Percentiles rank a stretch among this genome's conserved stretches.
Conservation (phyloP, 2,888 invertebrate species). For the Ditylenchus weischeri region DNA sequence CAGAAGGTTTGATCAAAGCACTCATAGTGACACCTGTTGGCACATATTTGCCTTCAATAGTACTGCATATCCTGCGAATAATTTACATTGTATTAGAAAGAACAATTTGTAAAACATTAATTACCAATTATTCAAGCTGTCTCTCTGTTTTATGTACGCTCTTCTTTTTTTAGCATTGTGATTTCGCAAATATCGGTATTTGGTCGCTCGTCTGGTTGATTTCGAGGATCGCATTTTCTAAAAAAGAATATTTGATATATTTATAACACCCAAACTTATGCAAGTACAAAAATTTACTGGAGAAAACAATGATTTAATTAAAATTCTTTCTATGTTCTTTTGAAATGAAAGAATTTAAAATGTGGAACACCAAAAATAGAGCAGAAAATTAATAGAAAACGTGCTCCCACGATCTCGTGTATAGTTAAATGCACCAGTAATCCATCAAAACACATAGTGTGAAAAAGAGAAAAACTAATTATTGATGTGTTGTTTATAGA, state of each 20-base stretch:
- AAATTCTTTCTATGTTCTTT: too few relatives aligned
- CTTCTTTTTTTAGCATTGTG: background rate
- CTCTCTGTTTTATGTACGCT: background rate
- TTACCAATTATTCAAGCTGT: background rate
- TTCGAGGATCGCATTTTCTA: slow-evolving; percentile 4
- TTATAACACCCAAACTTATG: background rate
- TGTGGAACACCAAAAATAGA: too few relatives aligned
- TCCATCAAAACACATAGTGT: too few relatives aligned
- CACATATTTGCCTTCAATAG: slow-evolving; percentile 6
- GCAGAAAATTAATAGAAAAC: too few relatives aligned
- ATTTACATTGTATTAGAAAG: background rate
- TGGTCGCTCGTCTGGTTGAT: background rate
- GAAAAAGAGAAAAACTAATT: too few relatives aligned
- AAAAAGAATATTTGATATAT: background rate
- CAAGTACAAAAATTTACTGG: too few relatives aligned
- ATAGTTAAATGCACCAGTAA: too few relatives aligned
- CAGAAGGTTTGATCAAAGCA: background rate
- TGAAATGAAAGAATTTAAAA: too few relatives aligned
- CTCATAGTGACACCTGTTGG: background rate
- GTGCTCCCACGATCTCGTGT: too few relatives aligned
- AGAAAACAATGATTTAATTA: background rate
- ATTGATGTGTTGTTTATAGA: too few relatives aligned
- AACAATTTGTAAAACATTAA: background rate
- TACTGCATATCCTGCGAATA: background rate
- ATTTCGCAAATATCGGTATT: slow-evolving; percentile 2